phyloP scores from a whole-genome alignment of 2,888 invertebrate species.

The Podabrus alpinus region DNA sequence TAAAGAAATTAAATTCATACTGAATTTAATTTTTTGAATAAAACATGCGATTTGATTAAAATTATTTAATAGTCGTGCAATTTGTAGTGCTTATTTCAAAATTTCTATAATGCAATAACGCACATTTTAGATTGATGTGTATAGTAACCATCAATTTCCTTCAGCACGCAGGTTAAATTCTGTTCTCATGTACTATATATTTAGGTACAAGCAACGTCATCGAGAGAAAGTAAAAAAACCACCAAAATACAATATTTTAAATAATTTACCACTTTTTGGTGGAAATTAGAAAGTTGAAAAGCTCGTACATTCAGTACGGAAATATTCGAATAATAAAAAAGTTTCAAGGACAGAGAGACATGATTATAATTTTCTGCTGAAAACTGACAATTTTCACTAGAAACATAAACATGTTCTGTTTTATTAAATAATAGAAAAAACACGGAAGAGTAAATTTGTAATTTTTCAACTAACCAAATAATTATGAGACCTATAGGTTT shows the following conservation, averaged over 20 bases:
- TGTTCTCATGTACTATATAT: not conserved
- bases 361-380: not conserved
- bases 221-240: not conserved
- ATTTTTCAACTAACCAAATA: too few species aligned
- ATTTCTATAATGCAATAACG: not conserved
- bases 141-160: not conserved
- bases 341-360: too few species aligned
- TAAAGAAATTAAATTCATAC: not conserved
- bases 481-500: too few species aligned
- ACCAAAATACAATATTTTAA: not conserved
- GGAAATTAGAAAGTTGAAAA: not conserved
- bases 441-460: too few species aligned
- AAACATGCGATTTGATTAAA: not conserved
- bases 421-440: too few species aligned
- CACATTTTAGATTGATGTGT: not conserved
- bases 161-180: not conserved
- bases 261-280: too few species aligned
- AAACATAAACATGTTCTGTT: too few species aligned
- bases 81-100: not conserved
- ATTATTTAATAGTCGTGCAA: not conserved
- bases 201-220: not conserved
- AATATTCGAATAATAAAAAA: too few species aligned
- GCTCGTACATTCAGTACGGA: too few species aligned
- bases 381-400: too few species aligned
- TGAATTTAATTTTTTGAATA: not conserved